Conservation (phyloP, 2,797 vertebrate genomes). For the Hyperoplus immaculatus region DNA sequence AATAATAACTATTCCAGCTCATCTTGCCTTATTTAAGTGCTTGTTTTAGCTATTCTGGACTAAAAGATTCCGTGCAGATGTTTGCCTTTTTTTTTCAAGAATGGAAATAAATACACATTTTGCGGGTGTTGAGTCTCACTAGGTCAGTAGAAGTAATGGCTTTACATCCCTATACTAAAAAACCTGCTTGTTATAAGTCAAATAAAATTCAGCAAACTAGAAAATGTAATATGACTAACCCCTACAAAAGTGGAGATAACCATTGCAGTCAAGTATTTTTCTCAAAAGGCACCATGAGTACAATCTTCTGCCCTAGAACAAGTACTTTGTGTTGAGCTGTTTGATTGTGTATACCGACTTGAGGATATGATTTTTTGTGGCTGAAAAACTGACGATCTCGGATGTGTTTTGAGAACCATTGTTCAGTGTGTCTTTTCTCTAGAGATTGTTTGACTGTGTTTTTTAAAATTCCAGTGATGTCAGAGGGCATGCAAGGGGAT, state of each 20-base stretch:
- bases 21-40: slow-evolving; percentile 79
- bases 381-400: slow-evolving; percentile 48
- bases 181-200: slow-evolving; percentile 8
- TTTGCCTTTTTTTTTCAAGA: slow-evolving; percentile 63
- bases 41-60: slow-evolving; percentile 48
- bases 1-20: slow-evolving; percentile 46
- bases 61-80: slow-evolving; percentile 32
- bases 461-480: slow-evolving; percentile 41
- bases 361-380: slow-evolving; percentile 32
- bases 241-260: slow-evolving; percentile 49
- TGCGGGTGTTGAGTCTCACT: slow-evolving; percentile 2
- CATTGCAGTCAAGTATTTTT: slow-evolving; percentile 35
- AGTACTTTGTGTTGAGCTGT: slow-evolving; percentile 34
- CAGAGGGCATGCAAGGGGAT: slow-evolving; percentile 52
- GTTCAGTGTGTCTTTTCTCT: slow-evolving; percentile 45
- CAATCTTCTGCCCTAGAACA: slow-evolving; percentile 40
- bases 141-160: neutral
- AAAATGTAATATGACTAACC: slow-evolving; percentile 26
- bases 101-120: slow-evolving; percentile 13
- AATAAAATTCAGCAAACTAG: slow-evolving; percentile 28
- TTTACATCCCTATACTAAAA: slow-evolving; percentile 4
- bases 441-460: slow-evolving; percentile 59
- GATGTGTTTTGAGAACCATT: slow-evolving; percentile 52
- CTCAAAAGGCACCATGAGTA: slow-evolving; percentile 22
- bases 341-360: slow-evolving; percentile 22